Evolutionary conservation across 2,113 vertebrate species (phyloP).

Genomic region (Chaenogobius annularis): DNA sequence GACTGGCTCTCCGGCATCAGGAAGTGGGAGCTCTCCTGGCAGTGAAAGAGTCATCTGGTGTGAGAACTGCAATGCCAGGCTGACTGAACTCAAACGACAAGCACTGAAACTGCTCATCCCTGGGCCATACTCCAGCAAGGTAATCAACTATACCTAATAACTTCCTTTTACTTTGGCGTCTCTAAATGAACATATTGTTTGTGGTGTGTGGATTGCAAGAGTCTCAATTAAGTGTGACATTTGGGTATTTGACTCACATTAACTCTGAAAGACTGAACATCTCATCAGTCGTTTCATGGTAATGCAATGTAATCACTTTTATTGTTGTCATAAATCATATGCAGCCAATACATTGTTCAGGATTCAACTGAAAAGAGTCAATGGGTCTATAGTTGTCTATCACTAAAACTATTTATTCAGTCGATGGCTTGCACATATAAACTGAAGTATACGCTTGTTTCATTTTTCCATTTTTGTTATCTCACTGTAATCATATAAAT

Average conservation of each 20-base stretch:
- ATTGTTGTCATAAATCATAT: slow-evolving; percentile 65
- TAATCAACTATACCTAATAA: slow-evolving; percentile 48
- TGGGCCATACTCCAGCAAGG: slow-evolving; percentile 89
- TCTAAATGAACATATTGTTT: not conserved
- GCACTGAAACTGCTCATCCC: slow-evolving; percentile 91
- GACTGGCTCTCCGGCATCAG: slow-evolving; percentile 88
- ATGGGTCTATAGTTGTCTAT: not conserved
- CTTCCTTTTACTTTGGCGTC: not conserved
- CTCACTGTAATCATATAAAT: too few relatives aligned
- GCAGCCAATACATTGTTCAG: slow-evolving; percentile 26
- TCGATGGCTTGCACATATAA: too few relatives aligned
- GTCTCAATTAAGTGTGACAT: slow-evolving; percentile 49
- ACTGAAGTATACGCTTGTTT: too few relatives aligned
- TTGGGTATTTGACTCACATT: slow-evolving; percentile 44
- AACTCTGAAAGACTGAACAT: slow-evolving; percentile 39
- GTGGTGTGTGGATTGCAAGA: slow-evolving; percentile 25
- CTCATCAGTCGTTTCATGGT: slow-evolving; percentile 38
- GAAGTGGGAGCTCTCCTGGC: slow-evolving; percentile 92
- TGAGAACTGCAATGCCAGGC: slow-evolving; percentile 90
- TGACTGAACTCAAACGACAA: slow-evolving; percentile 95
- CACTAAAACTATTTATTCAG: not conserved
- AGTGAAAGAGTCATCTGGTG: slow-evolving; percentile 94
- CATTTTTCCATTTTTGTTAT: too few relatives aligned
- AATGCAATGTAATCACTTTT: slow-evolving; percentile 44
- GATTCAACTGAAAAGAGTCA: slow-evolving; percentile 24